Evolutionary conservation across 2,113 vertebrate genomes (phyloP).

Genomic region (Seriola quinqueradiata): DNA sequence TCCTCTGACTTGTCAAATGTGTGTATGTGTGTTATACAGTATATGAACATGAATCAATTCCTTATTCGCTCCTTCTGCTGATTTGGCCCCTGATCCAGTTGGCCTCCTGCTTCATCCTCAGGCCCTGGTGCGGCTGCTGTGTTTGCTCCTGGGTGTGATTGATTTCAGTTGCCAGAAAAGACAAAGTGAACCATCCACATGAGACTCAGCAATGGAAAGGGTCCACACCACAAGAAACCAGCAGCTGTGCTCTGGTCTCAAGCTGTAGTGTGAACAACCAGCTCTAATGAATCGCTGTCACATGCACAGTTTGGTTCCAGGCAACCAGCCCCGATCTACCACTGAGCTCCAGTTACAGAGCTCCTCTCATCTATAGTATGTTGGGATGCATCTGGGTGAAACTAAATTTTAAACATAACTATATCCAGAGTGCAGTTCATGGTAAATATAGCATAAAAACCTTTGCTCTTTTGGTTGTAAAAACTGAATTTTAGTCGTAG

Average conservation of each 20-base stretch:
- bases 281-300: slow-evolving; percentile 62
- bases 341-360: slow-evolving; percentile 35
- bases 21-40: slow-evolving; percentile 7
- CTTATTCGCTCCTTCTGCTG: slow-evolving; percentile 28
- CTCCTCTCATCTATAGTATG: slow-evolving; percentile 13
- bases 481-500: too few species aligned
- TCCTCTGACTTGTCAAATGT: not conserved
- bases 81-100: slow-evolving; percentile 56
- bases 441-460: too few species aligned
- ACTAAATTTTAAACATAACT: not conserved
- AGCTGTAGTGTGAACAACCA: slow-evolving; percentile 65
- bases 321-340: slow-evolving; percentile 41
- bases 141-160: slow-evolving; percentile 51
- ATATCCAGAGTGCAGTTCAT: not conserved
- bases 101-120: slow-evolving; percentile 49
- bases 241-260: slow-evolving; percentile 59
- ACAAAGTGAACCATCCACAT: slow-evolving; percentile 47
- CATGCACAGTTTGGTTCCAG: slow-evolving; percentile 50
- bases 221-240: slow-evolving; percentile 48
- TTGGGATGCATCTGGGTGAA: not conserved
- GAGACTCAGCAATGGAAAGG: slow-evolving; percentile 37
- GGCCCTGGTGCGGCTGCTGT: slow-evolving; percentile 51
- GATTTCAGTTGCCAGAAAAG: slow-evolving; percentile 61
- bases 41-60: slow-evolving; percentile 22
- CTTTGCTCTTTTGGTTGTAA: too few species aligned